phyloP scores from a whole-genome alignment of 1,140 invertebrate species.

The Drosophila sp. region DNA sequence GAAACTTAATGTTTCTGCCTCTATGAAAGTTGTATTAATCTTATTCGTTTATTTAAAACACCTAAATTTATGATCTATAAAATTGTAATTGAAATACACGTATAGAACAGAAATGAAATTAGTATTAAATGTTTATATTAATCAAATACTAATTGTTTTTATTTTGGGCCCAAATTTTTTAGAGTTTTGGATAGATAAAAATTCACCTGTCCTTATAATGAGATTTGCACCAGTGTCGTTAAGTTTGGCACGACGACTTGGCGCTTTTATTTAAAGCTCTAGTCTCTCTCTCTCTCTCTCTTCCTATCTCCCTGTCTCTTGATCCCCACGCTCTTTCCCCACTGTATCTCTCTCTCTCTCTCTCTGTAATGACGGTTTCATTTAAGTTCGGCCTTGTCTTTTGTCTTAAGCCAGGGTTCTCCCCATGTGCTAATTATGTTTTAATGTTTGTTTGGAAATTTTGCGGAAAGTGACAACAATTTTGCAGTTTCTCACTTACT shows the following conservation, averaged over 20 bases:
- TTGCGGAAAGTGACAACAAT: conserved; percentile 1
- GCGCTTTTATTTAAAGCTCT: conserved; percentile 13
- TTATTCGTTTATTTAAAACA: neutral
- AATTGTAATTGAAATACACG: neutral
- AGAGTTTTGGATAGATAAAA: neutral
- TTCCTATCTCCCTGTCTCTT: neutral
- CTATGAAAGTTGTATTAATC: neutral
- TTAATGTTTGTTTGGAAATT: conserved; percentile 14
- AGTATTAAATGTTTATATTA: neutral
- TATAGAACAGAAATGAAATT: neutral
- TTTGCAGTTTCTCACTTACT: neutral
- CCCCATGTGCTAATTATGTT: conserved; percentile 21
- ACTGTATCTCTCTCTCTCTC: too few relatives aligned
- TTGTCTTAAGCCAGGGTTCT: conserved; percentile 4
- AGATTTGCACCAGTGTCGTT: neutral
- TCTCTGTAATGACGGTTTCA: conserved; percentile 7
- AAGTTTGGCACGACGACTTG: neutral
- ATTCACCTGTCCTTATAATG: neutral
- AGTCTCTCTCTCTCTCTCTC: neutral
- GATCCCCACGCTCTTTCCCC: neutral
- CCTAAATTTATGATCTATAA: neutral
- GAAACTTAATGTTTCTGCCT: too few relatives aligned
- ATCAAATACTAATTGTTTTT: too few relatives aligned
- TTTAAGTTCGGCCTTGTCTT: conserved; percentile 21
- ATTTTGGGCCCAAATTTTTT: too few relatives aligned